These are phyloP conservation scores for Pluvianellus socialis DNA, from an alignment of 2,113 vertebrate species.

Conservation along the genomic window DNA sequence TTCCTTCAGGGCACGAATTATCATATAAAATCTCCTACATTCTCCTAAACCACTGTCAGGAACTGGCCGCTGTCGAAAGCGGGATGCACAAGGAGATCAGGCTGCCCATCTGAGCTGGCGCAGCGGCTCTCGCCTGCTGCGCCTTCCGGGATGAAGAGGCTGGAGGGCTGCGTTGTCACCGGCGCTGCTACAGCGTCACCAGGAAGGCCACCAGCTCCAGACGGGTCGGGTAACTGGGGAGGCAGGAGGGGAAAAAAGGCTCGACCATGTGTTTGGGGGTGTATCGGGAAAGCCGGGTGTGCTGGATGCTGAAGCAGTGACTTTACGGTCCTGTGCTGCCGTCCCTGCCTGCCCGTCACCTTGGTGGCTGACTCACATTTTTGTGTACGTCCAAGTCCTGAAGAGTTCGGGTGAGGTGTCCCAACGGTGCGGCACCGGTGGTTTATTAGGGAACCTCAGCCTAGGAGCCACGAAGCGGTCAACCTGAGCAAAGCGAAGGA, in stretches of 20 bases:
- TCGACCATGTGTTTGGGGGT: neutral
- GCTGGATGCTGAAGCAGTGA: neutral
- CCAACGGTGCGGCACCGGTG: neutral
- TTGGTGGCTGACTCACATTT: neutral
- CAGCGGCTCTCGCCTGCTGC: neutral
- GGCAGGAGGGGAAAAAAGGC: neutral
- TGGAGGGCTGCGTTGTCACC: neutral
- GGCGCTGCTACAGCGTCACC: neutral
- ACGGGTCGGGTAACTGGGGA: no score
- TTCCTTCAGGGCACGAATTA: slow-evolving; percentile 14
- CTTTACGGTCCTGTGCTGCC: neutral
- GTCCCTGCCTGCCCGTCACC: neutral
- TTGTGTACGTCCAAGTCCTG: neutral
- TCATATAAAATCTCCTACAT: neutral
- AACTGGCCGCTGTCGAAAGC: neutral
- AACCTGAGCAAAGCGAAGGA: neutral
- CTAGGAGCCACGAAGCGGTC: neutral
- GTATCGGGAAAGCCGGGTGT: neutral
- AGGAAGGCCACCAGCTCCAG: neutral
- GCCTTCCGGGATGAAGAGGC: fast-evolving
- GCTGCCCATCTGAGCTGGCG: neutral
- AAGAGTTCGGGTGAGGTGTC: neutral
- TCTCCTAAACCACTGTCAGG: neutral
- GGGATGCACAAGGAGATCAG: neutral
- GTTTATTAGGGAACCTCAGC: neutral